Base-by-base conservation (phyloP, 2,888 invertebrate genomes). In the Cactoblastis cactorum region DNA sequence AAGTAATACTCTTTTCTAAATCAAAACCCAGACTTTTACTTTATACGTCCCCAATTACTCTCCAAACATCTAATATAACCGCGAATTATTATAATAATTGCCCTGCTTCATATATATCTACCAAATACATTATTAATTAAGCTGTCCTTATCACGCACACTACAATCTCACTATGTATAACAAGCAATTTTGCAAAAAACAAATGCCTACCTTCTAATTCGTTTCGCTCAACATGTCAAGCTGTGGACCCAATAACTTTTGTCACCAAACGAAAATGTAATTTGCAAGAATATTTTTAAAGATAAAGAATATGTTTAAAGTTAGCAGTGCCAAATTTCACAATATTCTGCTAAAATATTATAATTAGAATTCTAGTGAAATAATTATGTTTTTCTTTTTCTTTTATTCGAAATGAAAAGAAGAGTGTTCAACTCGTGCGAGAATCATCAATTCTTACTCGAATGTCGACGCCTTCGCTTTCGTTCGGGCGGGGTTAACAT, bases 171-270 rank as follows among this genome's bases (percentile, higher is more conserved):
- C 41, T 49, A 49, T 49, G 12, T 38, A 47, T 52, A 53, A 48
- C 24, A 47, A 57, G 50, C 45, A 43, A 43, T 54, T 53, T 50
- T 59, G 46, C 51, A 45, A 57, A 60, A 59, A 56, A 56, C 58
- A 57, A 62, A 56, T 56, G 59, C 67, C 71, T 76, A 69, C 58
- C 19, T 65, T 59, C 79, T 83, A 83, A 81, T 86, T 85, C 84
- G 83, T 78, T 81, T 75, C 67, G 75, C 78, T 81, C 73, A 75
- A 65, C 67, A 67, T 74, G 73, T 60, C 67, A 75, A 77, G 80
- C 80, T 64, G 61, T 87, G 86, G 86, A 86, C 86, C 86, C 85
- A 77, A 77, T 65, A 66, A 62, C 64, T 62, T 56, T 66, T 67
- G n/a, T 28, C 11, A 5, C 5, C 1, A 28, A 28, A 28, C 28